Percentiles rank a stretch among this genome's conserved stretches.
Evolutionary conservation across 2,888 invertebrate genomes (phyloP).

Genomic region (Lasioglossum malachurum): DNA sequence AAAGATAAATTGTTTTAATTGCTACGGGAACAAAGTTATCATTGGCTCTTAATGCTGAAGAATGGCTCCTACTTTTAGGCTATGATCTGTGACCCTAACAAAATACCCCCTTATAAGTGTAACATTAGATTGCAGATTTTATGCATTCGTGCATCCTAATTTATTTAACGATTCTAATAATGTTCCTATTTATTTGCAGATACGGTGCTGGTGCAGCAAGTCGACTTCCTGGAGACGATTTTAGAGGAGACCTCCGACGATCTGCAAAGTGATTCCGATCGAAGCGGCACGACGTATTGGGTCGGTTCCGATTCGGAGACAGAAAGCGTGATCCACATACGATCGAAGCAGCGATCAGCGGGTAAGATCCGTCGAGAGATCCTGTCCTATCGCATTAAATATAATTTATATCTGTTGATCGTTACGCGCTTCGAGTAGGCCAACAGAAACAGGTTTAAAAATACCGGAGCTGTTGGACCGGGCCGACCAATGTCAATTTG

Average conservation of each 20-base stretch:
- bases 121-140: no score
- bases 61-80: no score
- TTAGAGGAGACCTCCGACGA: conserved; percentile 96
- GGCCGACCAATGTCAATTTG: conserved; percentile 44
- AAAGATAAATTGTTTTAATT: no score
- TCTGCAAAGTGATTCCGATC: conserved; percentile 90
- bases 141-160: no score
- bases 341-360: conserved; percentile 77
- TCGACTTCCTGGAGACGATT: conserved; percentile 93
- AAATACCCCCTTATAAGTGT: no score
- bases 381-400: background rate
- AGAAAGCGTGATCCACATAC: conserved; percentile 90
- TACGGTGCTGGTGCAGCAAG: conserved; percentile 85
- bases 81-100: no score
- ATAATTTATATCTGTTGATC: background rate
- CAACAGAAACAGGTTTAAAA: conserved; percentile 44
- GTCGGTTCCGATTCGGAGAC: conserved; percentile 91
- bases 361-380: conserved; percentile 68
- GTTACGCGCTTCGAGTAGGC: background rate
- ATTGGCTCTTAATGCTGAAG: no score
- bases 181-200: conserved; percentile 49
- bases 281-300: conserved; percentile 86
- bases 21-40: no score
- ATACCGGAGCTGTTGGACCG: conserved; percentile 40
- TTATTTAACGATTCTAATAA: background rate